These are phyloP conservation scores for Drosophila sordidapex DNA, from an alignment of 2,888 invertebrate species.

Conservation along the genomic window DNA sequence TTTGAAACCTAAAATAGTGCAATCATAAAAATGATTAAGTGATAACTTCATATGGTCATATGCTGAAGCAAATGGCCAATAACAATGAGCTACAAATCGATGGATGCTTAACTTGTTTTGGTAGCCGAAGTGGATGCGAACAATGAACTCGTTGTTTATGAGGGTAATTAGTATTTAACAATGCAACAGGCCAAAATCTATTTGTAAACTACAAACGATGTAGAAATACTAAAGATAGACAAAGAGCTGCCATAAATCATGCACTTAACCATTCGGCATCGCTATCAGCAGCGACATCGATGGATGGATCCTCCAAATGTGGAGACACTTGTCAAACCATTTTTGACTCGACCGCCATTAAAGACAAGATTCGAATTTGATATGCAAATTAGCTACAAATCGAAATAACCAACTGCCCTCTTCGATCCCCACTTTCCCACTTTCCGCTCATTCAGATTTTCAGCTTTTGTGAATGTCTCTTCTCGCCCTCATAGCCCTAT, in stretches of 20 bases:
- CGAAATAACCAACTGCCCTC: constrained; percentile 37
- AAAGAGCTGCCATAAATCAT: constrained; percentile 64
- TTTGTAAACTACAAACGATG: constrained; percentile 41
- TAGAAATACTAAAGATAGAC: constrained; percentile 12
- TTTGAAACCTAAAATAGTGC: constrained; percentile 25
- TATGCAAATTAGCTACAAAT: constrained; percentile 71
- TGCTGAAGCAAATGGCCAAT: constrained; percentile 31
- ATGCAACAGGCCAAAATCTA: constrained; percentile 34
- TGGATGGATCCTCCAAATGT: constrained; percentile 39
- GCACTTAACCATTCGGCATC: constrained; percentile 7
- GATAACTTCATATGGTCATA: constrained; percentile 51
- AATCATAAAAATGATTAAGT: constrained; percentile 67
- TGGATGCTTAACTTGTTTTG: constrained; percentile 32
- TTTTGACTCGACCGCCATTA: constrained; percentile 44
- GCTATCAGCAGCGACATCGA: constrained; percentile 24
- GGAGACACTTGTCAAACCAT: constrained; percentile 66
- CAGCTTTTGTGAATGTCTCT: not conserved
- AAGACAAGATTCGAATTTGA: constrained; percentile 42
- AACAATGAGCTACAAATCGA: constrained; percentile 28
- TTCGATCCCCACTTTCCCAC: not conserved
- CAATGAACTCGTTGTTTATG: constrained; percentile 53
- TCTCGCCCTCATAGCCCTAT: constrained; percentile 17
- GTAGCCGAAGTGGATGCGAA: constrained; percentile 18
- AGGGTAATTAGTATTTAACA: constrained; percentile 65
- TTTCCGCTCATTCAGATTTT: not conserved